These are phyloP conservation scores for Drosophila parvula DNA, from an alignment of 1,140 invertebrate species.

Conservation along the genomic window DNA sequence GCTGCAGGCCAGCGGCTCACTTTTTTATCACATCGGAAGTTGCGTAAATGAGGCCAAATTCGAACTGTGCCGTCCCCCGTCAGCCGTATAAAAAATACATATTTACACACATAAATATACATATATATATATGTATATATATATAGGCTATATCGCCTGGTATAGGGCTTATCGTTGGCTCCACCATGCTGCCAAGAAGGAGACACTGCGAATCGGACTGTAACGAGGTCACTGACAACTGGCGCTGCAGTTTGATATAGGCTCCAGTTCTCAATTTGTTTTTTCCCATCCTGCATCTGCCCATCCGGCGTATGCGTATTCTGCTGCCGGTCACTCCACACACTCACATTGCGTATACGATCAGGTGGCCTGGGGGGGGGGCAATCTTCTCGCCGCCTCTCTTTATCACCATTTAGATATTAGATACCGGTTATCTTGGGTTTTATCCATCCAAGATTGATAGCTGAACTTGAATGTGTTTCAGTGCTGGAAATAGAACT, in stretches of 20 bases:
- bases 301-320: slow-evolving; percentile 54
- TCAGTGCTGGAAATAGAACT: background rate
- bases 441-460: slow-evolving; percentile 14
- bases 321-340: slow-evolving; percentile 9
- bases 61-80: slow-evolving; percentile 13
- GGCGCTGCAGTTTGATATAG: slow-evolving; percentile 9
- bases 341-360: slow-evolving; percentile 44
- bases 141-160: slow-evolving; percentile 19
- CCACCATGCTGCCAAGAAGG: slow-evolving; percentile 10
- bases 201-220: slow-evolving; percentile 17
- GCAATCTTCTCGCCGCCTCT: background rate
- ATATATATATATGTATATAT: background rate
- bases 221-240: slow-evolving; percentile 56
- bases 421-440: slow-evolving; percentile 21
- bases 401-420: slow-evolving; percentile 1
- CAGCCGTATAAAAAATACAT: slow-evolving; percentile 12
- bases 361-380: slow-evolving; percentile 28
- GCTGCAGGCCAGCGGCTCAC: slow-evolving; percentile 11
- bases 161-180: slow-evolving; percentile 21
- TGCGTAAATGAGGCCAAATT: slow-evolving; percentile 71
- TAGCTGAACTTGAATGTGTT: slow-evolving; percentile 17
- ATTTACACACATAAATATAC: no score
- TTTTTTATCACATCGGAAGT: slow-evolving; percentile 79
- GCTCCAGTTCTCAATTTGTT: background rate
- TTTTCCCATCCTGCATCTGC: background rate